Evolutionary conservation across 2,888 invertebrate genomes (phyloP), one percentile per base, ranked within the genome.

Genomic region (Reticulitermes lucifugus): DNA sequence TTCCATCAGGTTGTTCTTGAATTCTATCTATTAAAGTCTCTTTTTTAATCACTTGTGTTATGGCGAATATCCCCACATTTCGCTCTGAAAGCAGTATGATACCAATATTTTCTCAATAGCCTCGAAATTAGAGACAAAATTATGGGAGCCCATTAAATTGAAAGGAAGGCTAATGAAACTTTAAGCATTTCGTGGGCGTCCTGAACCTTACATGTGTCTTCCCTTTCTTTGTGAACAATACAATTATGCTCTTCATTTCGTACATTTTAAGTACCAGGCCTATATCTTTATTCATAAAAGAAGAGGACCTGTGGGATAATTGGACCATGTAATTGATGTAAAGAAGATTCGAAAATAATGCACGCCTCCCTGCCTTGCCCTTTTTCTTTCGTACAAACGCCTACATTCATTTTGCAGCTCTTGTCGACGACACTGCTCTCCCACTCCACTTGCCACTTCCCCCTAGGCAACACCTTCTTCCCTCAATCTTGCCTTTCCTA

Each of bases 401-500:
- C 2, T 60, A 60, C 60, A 46, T 77, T 77, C 25, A 22, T 55
- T 79, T 55, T 51, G 79, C 29, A 25, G 46, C 14, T 25, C 51
- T 55, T 79, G 46, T 79, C 79, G n/a, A 51, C 46, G 25, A 29
- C 79, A 79, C 25, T 29, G 10, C 55, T 55, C n/a, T 46, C 46
- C 22, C 25, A 9, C n/a, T 51, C 14, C 51, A 3, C 10, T 18
- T 10, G 9, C 25, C 55, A 2, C 77, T 10, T 71, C 80, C 21
- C 81, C 81, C 55, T 59, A 41, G 35, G 55, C 81, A 25, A 77
- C 80, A 55, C 84, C 29, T 71, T 73, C 73, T 21, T 77, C 41
- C 22, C 80, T 51, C 73, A 71, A 83, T 83, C 85, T 85, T 85
- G 65, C 73, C 22, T 79, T 83, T 70, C 70, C 79, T 79, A 83